phyloP scores from a whole-genome alignment of 2,797 vertebrate species.

The Potorous gilbertii region DNA sequence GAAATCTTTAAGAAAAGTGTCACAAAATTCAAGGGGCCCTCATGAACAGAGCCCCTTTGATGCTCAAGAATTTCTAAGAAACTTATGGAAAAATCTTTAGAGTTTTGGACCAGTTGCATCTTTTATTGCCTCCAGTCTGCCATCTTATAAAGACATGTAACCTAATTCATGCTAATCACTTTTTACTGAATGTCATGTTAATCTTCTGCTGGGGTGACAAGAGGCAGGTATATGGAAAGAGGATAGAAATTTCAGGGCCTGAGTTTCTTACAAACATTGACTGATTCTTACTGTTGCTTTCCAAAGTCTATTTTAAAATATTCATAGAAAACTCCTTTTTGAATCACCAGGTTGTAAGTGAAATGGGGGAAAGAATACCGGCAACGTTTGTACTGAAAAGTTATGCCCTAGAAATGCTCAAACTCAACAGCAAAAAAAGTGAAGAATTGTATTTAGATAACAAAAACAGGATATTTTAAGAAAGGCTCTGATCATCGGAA shows the following conservation, averaged over 20 bases:
- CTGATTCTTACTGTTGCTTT: background rate
- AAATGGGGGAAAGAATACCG: background rate
- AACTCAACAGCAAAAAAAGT: constrained; percentile 25
- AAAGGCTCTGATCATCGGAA: background rate
- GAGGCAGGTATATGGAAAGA: background rate
- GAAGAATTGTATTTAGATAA: background rate
- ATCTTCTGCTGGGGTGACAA: background rate
- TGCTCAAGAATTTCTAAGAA: background rate
- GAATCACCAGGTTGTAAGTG: background rate
- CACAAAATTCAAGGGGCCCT: background rate
- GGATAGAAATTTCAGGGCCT: background rate
- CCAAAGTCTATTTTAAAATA: background rate
- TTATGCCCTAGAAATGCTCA: background rate
- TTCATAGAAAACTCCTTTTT: constrained; percentile 3
- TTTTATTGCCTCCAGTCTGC: background rate
- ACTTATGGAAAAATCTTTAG: background rate
- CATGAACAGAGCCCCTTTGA: background rate
- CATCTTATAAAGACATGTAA: background rate
- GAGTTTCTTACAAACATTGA: background rate
- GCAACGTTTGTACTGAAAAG: background rate
- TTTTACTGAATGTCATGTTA: background rate
- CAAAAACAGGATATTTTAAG: constrained; percentile 4
- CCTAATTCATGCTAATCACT: background rate
- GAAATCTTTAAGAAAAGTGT: background rate
- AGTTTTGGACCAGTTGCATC: background rate